Conservation (phyloP, 1,140 invertebrate genomes). For the Metopolophium dirhodum region DNA sequence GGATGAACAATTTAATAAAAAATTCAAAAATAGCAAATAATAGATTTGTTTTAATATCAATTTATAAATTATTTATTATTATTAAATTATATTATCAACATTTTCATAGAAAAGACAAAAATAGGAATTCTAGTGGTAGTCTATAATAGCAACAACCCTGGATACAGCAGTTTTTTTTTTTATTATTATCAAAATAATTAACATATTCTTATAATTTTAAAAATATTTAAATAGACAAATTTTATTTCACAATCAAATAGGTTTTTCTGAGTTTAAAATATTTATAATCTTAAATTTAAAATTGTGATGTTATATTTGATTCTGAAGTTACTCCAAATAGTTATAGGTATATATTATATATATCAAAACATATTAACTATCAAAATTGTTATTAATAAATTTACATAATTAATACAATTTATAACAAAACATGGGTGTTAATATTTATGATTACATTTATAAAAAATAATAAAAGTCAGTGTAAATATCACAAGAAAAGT, state of each 20-base stretch:
- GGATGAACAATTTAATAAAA: too few species aligned
- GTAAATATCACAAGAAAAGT: constrained; percentile 13
- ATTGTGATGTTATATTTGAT: not conserved
- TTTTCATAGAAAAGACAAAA: not conserved
- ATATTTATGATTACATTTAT: not conserved
- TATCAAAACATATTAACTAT: not conserved
- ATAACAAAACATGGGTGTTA: not conserved
- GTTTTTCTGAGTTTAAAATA: not conserved
- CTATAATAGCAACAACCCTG: not conserved
- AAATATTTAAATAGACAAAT: constrained; percentile 4
- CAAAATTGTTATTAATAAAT: not conserved
- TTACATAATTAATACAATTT: not conserved
- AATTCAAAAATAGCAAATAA: not conserved
- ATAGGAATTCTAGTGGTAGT: not conserved
- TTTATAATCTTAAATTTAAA: not conserved
- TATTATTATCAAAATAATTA: not conserved
- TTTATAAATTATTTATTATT: not conserved
- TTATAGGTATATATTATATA: not conserved
- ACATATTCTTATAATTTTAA: not conserved
- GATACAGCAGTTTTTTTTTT: not conserved
- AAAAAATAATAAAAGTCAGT: not conserved
- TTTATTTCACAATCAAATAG: not conserved
- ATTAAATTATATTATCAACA: too few species aligned
- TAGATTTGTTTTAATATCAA: not conserved
- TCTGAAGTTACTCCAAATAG: not conserved